Percentiles rank a stretch among this genome's conserved stretches.
Conservation (phyloP, 30 jellyfish, hydroid and myxozoan species). For the Hydractinia echinata region DNA sequence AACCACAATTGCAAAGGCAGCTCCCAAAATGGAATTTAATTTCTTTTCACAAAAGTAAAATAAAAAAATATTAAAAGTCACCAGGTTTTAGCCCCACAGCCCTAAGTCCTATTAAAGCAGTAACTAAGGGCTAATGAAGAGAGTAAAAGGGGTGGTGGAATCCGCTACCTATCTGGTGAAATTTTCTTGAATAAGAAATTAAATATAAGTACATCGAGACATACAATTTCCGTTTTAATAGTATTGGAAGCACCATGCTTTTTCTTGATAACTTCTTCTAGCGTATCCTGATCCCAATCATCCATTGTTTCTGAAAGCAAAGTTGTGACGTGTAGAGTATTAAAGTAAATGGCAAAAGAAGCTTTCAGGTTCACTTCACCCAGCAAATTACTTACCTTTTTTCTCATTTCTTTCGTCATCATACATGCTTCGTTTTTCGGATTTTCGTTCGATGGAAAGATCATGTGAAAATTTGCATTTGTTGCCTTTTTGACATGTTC, state of each 20-base stretch:
- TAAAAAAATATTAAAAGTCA: too few relatives aligned
- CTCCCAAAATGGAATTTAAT: too few relatives aligned
- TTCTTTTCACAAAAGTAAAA: too few relatives aligned
- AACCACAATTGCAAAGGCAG: too few relatives aligned
- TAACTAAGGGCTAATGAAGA: background rate
- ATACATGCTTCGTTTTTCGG: conserved; percentile 81
- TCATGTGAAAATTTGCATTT: conserved; percentile 95
- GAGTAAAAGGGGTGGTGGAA: background rate
- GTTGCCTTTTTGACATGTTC: conserved; percentile 86
- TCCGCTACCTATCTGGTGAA: too few relatives aligned
- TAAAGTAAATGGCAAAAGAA: too few relatives aligned
- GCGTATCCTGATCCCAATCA: conserved; percentile 89
- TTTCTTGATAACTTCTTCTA: conserved; percentile 90
- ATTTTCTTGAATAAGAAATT: too few relatives aligned
- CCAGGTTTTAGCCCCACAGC: too few relatives aligned
- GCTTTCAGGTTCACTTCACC: too few relatives aligned
- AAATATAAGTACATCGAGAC: conserved; percentile 3
- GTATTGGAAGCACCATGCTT: conserved; percentile 93
- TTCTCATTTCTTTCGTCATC: conserved; percentile 60
- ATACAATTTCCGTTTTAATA: conserved; percentile 80
- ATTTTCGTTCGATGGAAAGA: conserved; percentile 66
- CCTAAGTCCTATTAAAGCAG: too few relatives aligned
- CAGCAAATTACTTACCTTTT: conserved; percentile 7
- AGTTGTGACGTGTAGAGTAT: too few relatives aligned
- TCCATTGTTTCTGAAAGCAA: conserved; percentile 60